A percentile compares a stretch with the other conserved stretches of the same genome.
phyloP scores from a whole-genome alignment of 2,888 invertebrate genomes.

The Lucinisca nassula region DNA sequence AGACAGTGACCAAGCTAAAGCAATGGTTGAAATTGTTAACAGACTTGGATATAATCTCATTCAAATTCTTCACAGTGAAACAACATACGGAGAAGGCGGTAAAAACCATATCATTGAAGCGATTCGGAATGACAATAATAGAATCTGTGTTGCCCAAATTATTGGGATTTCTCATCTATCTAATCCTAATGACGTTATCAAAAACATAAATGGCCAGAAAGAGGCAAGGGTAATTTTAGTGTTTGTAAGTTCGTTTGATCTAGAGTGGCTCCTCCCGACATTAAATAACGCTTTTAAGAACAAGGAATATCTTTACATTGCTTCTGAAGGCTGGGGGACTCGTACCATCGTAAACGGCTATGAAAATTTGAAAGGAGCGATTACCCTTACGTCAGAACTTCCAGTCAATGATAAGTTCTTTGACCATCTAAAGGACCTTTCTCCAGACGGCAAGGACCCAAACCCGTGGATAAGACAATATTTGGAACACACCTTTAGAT shows the following conservation, averaged over 20 bases:
- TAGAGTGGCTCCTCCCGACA: neutral
- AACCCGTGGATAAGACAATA: constrained; percentile 66
- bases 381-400: constrained; percentile 62
- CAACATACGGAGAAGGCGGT: constrained; percentile 70
- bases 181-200: constrained; percentile 21
- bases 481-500: constrained; percentile 59
- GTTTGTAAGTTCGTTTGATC: constrained; percentile 62
- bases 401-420: constrained; percentile 44
- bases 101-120: constrained; percentile 27
- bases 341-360: constrained; percentile 33
- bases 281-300: constrained; percentile 31
- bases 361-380: constrained; percentile 49
- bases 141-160: constrained; percentile 64
- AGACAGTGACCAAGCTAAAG: constrained; percentile 63
- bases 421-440: constrained; percentile 40
- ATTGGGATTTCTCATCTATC: constrained; percentile 39
- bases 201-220: constrained; percentile 25
- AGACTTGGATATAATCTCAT: constrained; percentile 57
- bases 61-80: constrained; percentile 69
- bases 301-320: constrained; percentile 63
- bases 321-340: constrained; percentile 70
- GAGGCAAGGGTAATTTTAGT: constrained; percentile 59
- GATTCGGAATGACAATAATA: neutral
- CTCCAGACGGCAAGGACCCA: neutral
- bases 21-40: constrained; percentile 63